These are phyloP conservation scores for Agriopis aurantiaria DNA, from an alignment of 2,888 invertebrate genomes.

Conservation along the genomic window DNA sequence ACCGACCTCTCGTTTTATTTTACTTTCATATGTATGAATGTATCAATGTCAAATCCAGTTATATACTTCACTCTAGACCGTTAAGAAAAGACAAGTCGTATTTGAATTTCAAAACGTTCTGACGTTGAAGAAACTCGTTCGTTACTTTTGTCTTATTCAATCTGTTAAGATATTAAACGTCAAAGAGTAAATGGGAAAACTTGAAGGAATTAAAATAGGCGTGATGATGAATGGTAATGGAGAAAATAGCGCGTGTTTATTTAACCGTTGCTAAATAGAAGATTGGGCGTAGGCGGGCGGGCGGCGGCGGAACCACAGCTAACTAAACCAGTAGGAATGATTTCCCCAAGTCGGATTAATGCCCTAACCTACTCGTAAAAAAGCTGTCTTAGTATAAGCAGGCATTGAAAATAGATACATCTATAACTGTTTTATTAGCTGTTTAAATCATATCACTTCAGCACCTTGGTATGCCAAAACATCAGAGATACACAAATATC, in stretches of 20 bases:
- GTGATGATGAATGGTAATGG: conserved; percentile 42
- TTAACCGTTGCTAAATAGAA: conserved; percentile 62
- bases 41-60: too few relatives aligned
- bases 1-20: too few relatives aligned
- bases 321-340: conserved; percentile 9
- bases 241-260: conserved; percentile 55
- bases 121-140: background rate
- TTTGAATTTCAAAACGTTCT: conserved; percentile 18
- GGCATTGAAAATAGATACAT: too few relatives aligned
- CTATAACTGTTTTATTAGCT: too few relatives aligned
- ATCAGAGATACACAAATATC: too few relatives aligned
- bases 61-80: too few relatives aligned
- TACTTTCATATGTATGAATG: too few relatives aligned
- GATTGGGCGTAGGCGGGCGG: conserved; percentile 51
- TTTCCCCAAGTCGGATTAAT: background rate
- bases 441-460: too few relatives aligned
- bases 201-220: conserved; percentile 37
- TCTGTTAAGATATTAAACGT: conserved; percentile 4
- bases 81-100: conserved; percentile 3
- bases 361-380: too few relatives aligned
- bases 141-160: conserved; percentile 14
- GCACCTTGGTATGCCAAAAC: too few relatives aligned
- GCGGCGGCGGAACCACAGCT: conserved; percentile 40
- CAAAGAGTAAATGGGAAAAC: conserved; percentile 47
- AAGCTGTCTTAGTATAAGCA: too few relatives aligned